Evolutionary conservation across 1,140 invertebrate genomes (phyloP).

Genomic region (Microplitis mediator): DNA sequence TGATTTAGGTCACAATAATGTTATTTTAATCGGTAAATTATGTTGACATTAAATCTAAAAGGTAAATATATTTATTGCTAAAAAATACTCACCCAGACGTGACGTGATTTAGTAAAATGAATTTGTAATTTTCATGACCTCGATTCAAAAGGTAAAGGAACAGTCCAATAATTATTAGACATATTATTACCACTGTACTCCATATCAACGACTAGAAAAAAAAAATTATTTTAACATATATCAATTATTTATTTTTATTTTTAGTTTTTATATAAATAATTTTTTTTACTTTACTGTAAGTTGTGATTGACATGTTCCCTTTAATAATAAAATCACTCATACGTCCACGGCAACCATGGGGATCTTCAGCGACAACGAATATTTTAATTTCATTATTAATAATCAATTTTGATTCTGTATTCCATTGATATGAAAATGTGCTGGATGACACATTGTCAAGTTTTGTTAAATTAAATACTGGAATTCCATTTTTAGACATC

Average conservation of each 20-base stretch:
- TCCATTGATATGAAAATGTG: conserved; percentile 38
- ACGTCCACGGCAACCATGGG: conserved; percentile 40
- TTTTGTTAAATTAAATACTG: conserved; percentile 48
- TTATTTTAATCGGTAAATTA: background rate
- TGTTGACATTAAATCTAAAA: conserved; percentile 19
- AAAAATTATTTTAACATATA: background rate
- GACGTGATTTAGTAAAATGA: conserved; percentile 5
- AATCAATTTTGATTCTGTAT: conserved; percentile 26
- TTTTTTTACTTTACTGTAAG: conserved; percentile 2
- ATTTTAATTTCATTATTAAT: conserved; percentile 35
- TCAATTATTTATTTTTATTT: background rate
- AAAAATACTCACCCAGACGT: conserved; percentile 19
- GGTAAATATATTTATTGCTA: background rate
- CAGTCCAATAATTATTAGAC: conserved; percentile 9
- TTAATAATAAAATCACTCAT: conserved; percentile 34
- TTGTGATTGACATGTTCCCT: background rate
- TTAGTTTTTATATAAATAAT: conserved; percentile 13
- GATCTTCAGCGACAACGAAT: conserved; percentile 43
- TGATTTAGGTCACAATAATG: background rate
- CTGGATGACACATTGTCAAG: conserved; percentile 36
- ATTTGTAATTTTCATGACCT: conserved; percentile 23
- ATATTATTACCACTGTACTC: background rate
- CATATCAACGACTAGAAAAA: conserved; percentile 24
- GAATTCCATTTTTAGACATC: conserved; percentile 42
- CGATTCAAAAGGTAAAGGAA: conserved; percentile 17